Percentiles rank a stretch among this genome's conserved stretches.
Conservation (phyloP, 2,113 vertebrate genomes). For the Rhineura floridana region DNA sequence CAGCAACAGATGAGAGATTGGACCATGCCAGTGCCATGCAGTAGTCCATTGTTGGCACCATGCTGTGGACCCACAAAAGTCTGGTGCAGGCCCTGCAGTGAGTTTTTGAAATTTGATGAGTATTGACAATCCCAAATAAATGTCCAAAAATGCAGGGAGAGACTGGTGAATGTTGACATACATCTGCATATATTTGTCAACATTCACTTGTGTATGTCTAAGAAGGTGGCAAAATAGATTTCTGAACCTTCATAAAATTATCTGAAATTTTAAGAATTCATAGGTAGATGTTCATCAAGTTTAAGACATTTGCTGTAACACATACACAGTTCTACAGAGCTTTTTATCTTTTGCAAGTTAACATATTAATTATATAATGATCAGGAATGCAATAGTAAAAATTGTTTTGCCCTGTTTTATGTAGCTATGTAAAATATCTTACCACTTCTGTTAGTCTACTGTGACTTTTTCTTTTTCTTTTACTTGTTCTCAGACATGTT, state of each 20-base stretch:
- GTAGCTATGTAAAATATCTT: constrained; percentile 10
- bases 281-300: neutral
- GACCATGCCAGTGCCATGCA: too few species aligned
- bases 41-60: too few species aligned
- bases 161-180: neutral
- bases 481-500: constrained; percentile 82
- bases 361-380: neutral
- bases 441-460: constrained; percentile 37
- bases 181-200: neutral
- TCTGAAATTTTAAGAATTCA: neutral
- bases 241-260: neutral
- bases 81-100: too few species aligned
- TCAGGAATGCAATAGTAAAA: neutral
- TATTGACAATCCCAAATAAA: neutral
- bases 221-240: neutral
- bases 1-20: too few species aligned
- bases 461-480: constrained; percentile 37
- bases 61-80: too few species aligned
- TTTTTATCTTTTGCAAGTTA: neutral
- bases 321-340: neutral
- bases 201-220: neutral
- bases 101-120: neutral
- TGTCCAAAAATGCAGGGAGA: neutral
- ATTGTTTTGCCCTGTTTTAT: constrained; percentile 21
- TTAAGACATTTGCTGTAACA: neutral